Evolutionary conservation across 2,113 vertebrate genomes (phyloP), one percentile per base, ranked within the genome.

Genomic region (Mesitornis unicolor): DNA sequence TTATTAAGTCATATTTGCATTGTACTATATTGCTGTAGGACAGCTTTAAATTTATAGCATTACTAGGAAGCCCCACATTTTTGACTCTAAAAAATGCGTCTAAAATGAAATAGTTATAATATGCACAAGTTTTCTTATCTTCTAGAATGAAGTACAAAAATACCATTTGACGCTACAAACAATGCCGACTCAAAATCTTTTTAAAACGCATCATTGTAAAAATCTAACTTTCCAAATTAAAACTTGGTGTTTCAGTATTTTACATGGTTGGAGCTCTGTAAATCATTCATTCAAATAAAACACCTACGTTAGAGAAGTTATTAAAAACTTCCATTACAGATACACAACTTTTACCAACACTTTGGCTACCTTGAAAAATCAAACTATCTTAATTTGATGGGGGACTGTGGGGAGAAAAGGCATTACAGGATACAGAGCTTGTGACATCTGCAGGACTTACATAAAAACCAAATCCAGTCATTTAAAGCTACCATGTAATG

Each of bases 1-100:
- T 98, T 98, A 98, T 98, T 98, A 98, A 98, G 98, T 98, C 97
- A 65, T 95, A 98, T 98, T 98, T 98, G 98, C 98, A 98, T 98
- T 61, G 75, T 97, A 96, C 87, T 96, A 33, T 96, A 98, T 98
- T 92, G 98, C 97, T 98, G 97, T 97, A 98, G 98, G 98, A 98
- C 98, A 98, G 97, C 97, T 98, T 88, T 97, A 97, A 97, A 98
- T 98, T 98, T 97, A 98, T 97, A 98, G 97, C 94, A 96, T 97
- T 97, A 96, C 96, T 90, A 93, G 96, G 33, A 92, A 96, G 95
- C 86, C 92, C 95, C 92, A 96, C 95, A 97, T 98, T 97, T 94
- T 95, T 93, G 89, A 97, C 95, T 96, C 93, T 88, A 91, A 96
- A 97, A 97, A 92, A 87, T 47, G 64, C 73, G 88, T 87, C 88